Percentiles rank a stretch among this genome's conserved stretches.
These are phyloP conservation scores for Pandemis cinnamomeana DNA, from an alignment of 2,888 invertebrate genomes.

Conservation along the genomic window DNA sequence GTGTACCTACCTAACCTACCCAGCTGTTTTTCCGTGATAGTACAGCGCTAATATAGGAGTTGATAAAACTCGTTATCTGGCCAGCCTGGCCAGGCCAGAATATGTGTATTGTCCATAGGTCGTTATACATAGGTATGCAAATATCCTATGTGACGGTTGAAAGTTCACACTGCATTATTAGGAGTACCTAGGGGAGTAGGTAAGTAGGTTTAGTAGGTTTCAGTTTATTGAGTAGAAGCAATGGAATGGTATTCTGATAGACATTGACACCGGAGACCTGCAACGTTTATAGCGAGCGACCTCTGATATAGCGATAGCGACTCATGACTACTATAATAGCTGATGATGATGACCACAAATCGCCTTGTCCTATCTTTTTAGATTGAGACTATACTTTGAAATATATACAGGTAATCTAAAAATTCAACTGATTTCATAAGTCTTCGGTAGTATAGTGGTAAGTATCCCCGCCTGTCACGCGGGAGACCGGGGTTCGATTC, in stretches of 20 bases:
- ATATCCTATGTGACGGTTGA: neutral
- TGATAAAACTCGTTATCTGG: constrained; percentile 49
- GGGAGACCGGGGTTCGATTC: constrained; percentile 86
- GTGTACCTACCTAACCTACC: too few relatives aligned
- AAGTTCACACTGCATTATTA: neutral
- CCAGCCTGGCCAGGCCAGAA: constrained; percentile 41
- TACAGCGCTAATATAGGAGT: constrained; percentile 28
- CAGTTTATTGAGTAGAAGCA: too few relatives aligned
- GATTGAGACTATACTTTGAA: too few relatives aligned
- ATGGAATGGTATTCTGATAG: too few relatives aligned
- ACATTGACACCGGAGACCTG: too few relatives aligned
- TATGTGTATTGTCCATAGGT: constrained; percentile 33
- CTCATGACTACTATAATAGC: too few relatives aligned
- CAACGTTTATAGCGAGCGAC: too few relatives aligned
- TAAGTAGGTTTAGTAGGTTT: neutral
- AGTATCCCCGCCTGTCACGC: constrained; percentile 86
- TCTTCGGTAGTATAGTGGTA: constrained; percentile 85
- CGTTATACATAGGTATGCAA: constrained; percentile 10
- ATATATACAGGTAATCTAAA: neutral
- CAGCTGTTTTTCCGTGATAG: constrained; percentile 25
- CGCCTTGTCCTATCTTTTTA: too few relatives aligned
- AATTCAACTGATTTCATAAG: rapidly evolving
- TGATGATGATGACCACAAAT: too few relatives aligned
- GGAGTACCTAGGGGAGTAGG: too few relatives aligned
- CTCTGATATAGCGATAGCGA: too few relatives aligned